Percentiles rank a stretch among this genome's conserved stretches.
phyloP scores from a whole-genome alignment of 2,113 vertebrate genomes.

The Xiphophorus hellerii region DNA sequence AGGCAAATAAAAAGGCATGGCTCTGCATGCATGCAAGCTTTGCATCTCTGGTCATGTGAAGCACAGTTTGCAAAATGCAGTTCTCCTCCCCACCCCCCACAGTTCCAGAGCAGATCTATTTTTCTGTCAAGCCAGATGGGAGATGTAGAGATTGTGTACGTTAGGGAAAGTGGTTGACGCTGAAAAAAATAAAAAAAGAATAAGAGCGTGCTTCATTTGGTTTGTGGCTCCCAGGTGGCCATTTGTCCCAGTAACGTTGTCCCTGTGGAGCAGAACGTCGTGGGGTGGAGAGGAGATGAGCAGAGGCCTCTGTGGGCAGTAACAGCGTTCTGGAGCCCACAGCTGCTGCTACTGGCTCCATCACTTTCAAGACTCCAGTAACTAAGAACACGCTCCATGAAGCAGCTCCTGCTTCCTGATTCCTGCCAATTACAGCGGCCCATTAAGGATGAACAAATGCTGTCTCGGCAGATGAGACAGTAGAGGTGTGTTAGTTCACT shows the following conservation, averaged over 20 bases:
- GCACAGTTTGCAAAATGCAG: slow-evolving; percentile 43
- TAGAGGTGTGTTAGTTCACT: slow-evolving; percentile 63
- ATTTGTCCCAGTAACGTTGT: slow-evolving; percentile 64
- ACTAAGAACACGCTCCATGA: slow-evolving; percentile 60
- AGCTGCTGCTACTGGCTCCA: slow-evolving; percentile 66
- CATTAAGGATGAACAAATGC: slow-evolving; percentile 78
- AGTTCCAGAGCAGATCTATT: slow-evolving; percentile 26
- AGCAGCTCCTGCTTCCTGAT: slow-evolving; percentile 74
- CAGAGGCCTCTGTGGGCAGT: slow-evolving; percentile 19
- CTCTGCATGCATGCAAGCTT: slow-evolving; percentile 52
- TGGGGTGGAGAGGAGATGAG: slow-evolving; percentile 44
- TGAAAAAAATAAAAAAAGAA: slow-evolving; percentile 14
- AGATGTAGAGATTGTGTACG: slow-evolving; percentile 29
- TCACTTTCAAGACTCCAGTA: slow-evolving; percentile 79
- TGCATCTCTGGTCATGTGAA: slow-evolving; percentile 53
- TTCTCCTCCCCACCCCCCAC: not conserved
- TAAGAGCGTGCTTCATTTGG: slow-evolving; percentile 51
- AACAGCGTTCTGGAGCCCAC: slow-evolving; percentile 40
- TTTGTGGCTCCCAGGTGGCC: slow-evolving; percentile 51
- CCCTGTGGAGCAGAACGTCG: slow-evolving; percentile 50
- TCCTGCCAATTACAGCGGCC: slow-evolving; percentile 82
- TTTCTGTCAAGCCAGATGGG: slow-evolving; percentile 60
- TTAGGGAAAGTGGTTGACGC: slow-evolving; percentile 31
- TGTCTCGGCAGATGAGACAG: slow-evolving; percentile 80
- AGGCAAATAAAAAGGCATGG: slow-evolving; percentile 71